These are phyloP conservation scores for Drosophila sordidapex DNA, from an alignment of 2,888 invertebrate species.

Conservation along the genomic window DNA sequence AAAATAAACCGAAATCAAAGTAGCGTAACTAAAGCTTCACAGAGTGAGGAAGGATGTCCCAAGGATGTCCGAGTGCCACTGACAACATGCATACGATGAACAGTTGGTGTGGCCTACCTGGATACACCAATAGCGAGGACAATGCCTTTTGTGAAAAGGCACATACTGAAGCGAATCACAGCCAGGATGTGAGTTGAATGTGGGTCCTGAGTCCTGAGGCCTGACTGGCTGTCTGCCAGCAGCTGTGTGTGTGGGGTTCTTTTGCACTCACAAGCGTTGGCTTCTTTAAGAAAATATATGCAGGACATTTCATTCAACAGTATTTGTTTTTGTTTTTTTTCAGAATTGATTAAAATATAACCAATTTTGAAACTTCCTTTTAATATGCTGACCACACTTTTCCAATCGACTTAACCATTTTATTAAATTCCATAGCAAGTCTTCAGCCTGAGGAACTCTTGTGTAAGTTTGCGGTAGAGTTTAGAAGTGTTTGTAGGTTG, in stretches of 20 bases:
- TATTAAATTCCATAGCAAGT: not conserved
- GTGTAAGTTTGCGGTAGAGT: not conserved
- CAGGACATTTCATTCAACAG: not conserved
- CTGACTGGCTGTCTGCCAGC: constrained; percentile 19
- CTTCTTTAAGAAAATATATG: constrained; percentile 14
- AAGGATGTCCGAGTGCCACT: constrained; percentile 47
- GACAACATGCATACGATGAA: constrained; percentile 42
- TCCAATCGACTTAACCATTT: not conserved
- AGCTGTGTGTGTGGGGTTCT: constrained; percentile 21
- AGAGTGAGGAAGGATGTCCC: constrained; percentile 34
- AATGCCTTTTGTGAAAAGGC: constrained; percentile 58
- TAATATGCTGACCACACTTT: not conserved
- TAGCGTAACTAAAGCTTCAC: constrained; percentile 74
- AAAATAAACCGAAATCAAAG: constrained; percentile 70
- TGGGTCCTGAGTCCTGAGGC: constrained; percentile 29
- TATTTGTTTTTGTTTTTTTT: not conserved
- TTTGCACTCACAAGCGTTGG: not conserved
- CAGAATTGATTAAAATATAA: not conserved
- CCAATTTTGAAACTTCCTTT: not conserved
- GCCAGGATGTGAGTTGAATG: constrained; percentile 49
- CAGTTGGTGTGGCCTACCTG: constrained; percentile 54
- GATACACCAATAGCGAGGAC: constrained; percentile 39
- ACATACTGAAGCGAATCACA: constrained; percentile 51
- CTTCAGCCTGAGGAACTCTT: not conserved
- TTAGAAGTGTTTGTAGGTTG: not conserved